Evolutionary conservation across 2,113 vertebrate genomes (phyloP).

Genomic region (Strix uralensis): DNA sequence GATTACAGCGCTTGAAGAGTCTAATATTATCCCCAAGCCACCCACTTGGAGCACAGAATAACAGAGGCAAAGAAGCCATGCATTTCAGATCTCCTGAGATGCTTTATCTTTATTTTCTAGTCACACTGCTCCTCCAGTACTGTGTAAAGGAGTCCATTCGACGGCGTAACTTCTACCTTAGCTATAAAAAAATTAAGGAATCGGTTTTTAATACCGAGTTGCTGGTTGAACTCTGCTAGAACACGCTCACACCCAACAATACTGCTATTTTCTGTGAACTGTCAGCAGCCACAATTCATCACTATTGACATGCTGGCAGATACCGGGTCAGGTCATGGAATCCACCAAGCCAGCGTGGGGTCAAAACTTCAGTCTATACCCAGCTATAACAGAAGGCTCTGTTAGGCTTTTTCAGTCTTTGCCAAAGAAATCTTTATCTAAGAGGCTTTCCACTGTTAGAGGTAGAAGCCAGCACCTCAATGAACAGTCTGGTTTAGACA

Average conservation of each 20-base stretch:
- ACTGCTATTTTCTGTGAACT: neutral
- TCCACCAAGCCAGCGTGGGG: neutral
- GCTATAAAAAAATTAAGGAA: neutral
- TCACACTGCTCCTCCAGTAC: neutral
- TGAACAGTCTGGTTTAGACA: neutral
- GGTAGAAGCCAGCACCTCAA: neutral
- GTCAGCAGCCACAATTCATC: slow-evolving; percentile 18
- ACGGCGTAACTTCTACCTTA: neutral
- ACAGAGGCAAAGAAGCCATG: neutral
- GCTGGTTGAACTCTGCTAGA: neutral
- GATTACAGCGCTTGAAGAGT: neutral
- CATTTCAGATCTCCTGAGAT: neutral
- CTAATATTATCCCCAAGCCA: neutral
- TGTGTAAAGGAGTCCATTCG: neutral
- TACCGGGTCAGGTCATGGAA: slow-evolving; percentile 36
- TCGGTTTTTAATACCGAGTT: fast-evolving
- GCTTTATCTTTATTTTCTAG: neutral
- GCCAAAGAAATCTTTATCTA: slow-evolving; percentile 17
- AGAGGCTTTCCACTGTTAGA: neutral
- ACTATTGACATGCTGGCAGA: neutral
- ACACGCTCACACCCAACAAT: neutral
- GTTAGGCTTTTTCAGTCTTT: slow-evolving; percentile 11
- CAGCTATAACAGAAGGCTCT: slow-evolving; percentile 8
- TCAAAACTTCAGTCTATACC: neutral
- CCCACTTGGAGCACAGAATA: neutral